Percentiles rank a stretch among this genome's conserved stretches.
phyloP scores from a whole-genome alignment of 2,797 vertebrate genomes.

The Morus bassanus region DNA sequence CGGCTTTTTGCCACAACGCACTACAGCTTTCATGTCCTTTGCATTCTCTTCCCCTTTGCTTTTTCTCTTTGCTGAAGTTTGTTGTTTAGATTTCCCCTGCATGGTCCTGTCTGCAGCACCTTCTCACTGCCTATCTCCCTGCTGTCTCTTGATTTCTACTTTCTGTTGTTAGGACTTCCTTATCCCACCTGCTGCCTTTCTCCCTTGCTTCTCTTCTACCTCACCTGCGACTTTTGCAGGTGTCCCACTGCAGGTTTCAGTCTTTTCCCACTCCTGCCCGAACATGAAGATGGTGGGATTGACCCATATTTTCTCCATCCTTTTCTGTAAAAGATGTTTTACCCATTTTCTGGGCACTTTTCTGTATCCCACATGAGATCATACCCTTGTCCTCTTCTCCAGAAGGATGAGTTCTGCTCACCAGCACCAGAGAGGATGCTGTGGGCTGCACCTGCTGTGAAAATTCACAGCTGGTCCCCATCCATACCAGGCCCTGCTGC shows the following conservation, averaged over 20 bases:
- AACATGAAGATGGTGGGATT: background rate
- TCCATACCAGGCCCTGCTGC: background rate
- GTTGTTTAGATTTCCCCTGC: background rate
- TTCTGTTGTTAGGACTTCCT: background rate
- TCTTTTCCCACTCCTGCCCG: background rate
- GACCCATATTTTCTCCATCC: no score
- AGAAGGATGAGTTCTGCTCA: background rate
- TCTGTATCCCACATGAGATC: background rate
- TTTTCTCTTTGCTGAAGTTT: background rate
- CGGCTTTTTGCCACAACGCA: accelerated
- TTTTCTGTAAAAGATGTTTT: no score
- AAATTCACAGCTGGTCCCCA: accelerated
- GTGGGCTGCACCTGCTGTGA: background rate
- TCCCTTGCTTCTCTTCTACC: background rate
- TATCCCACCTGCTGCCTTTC: background rate
- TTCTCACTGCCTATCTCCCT: background rate
- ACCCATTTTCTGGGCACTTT: background rate
- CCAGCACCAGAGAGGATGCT: background rate
- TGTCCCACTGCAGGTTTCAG: background rate
- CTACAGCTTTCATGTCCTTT: background rate
- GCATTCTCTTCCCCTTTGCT: background rate
- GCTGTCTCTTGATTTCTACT: background rate
- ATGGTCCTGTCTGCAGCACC: background rate
- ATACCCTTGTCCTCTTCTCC: background rate
- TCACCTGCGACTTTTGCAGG: background rate